Base-by-base conservation (phyloP, 2,797 vertebrate genomes). In the Glossophaga mutica region DNA sequence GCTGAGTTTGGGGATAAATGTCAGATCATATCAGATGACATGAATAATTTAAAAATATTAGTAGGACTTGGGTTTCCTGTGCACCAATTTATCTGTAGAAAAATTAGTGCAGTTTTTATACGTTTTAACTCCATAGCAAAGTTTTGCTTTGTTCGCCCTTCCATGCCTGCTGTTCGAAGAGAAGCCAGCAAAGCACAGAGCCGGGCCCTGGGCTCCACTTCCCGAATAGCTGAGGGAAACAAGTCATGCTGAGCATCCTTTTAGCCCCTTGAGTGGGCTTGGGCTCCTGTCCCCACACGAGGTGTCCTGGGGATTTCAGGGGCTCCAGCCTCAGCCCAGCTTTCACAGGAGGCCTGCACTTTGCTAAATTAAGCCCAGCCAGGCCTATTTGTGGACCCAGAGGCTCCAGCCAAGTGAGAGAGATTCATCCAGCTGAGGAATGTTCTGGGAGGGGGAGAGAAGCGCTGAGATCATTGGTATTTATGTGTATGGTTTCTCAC, bases 381-480 rank as follows among this genome's bases (percentile, higher is more conserved):
- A 32, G 94, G 29, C 67, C 94, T 97, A 92, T 97, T 96, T 97
- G 70, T 94, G 95, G 83, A 78, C 65, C 57, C 37, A 95, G 85
- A 91, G 65, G 57, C 92, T 96, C 94, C 52, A 83, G 96, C 88
- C 88, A 74, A 96, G 94, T 50, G 42, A 94, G 86, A 87, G 93
- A 79, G 87, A 74, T 68, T 85, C 0, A 1, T 94, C 74, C 65
- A 85, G 68, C 82, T 82, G 7, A 94, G 86, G 96, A 97, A 96
- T 97, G 95, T 90, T 15, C 91, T 84, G 48, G 94, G 93, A 85
- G n/a, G 9, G 88, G 88, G 65, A 59, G 82, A 89, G 84, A 37
- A 50, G n/a, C 82, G 11, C 73, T 96, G 94, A 97, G 92, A 16
- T 97, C 97, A 97, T n/a, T 29, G 92, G 88, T 96, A 94, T 97